Conservation (phyloP, 2,888 invertebrate species). For the Pheosia tremula region DNA sequence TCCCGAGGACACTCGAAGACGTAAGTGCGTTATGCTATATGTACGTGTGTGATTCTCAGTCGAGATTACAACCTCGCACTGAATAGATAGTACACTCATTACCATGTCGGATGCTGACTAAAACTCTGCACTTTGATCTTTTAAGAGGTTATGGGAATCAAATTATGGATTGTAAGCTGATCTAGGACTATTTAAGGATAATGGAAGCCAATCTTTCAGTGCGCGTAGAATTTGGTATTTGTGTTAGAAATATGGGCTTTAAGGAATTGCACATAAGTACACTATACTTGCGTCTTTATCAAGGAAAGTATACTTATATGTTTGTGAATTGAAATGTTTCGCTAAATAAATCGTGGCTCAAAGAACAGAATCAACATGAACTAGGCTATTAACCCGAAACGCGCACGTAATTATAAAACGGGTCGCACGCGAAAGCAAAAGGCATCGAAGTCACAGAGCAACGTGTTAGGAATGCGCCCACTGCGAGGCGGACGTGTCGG, state of each 20-base stretch:
- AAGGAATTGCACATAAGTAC: no score
- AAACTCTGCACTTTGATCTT: slow-evolving; percentile 35
- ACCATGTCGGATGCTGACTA: slow-evolving; percentile 55
- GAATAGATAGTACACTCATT: slow-evolving; percentile 68
- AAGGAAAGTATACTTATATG: not conserved
- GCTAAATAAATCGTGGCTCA: not conserved
- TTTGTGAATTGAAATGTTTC: not conserved
- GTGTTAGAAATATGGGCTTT: no score
- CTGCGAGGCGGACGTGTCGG: slow-evolving; percentile 42
- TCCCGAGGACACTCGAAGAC: slow-evolving; percentile 65
- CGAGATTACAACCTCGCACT: slow-evolving; percentile 56
- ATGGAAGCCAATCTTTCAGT: no score
- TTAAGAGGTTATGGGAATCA: slow-evolving; percentile 2
- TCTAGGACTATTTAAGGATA: no score
- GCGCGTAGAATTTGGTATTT: no score
- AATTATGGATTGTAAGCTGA: not conserved
- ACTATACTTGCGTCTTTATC: no score
- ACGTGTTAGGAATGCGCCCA: no score
- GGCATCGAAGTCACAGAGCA: slow-evolving; percentile 29
- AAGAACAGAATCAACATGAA: not conserved
- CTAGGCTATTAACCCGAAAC: slow-evolving; percentile 48
- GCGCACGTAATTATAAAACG: slow-evolving; percentile 56
- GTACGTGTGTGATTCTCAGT: slow-evolving; percentile 51
- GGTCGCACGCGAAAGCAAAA: slow-evolving; percentile 59
- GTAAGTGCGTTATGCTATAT: slow-evolving; percentile 14